Percentiles rank a stretch among this genome's conserved stretches.
phyloP scores from a whole-genome alignment of 2,797 vertebrate genomes.

The Tarsius wallacei region DNA sequence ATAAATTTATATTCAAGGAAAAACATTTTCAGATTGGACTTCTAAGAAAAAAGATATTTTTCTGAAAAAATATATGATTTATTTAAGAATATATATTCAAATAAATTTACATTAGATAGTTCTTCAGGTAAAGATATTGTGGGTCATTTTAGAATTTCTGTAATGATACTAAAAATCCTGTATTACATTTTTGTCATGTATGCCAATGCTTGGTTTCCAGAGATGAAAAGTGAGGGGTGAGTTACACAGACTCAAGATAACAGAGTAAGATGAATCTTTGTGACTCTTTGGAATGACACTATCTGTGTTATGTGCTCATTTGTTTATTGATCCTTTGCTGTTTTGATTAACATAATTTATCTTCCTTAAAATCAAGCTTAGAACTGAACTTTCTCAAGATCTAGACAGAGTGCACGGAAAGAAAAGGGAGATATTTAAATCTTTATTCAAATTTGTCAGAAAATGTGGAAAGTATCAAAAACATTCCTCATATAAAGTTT shows the following conservation, averaged over 20 bases:
- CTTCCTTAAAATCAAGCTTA: constrained; percentile 69
- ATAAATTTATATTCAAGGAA: constrained; percentile 24
- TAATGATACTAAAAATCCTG: background rate
- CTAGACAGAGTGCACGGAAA: background rate
- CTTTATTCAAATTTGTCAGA: constrained; percentile 29
- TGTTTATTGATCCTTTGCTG: constrained; percentile 75
- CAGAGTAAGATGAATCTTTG: constrained; percentile 35
- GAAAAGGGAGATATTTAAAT: background rate
- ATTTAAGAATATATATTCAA: background rate
- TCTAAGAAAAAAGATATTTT: background rate
- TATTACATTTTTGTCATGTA: background rate
- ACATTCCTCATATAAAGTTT: constrained; percentile 48
- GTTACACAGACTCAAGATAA: background rate
- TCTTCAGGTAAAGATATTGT: background rate
- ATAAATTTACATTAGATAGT: background rate
- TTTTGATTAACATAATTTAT: constrained; percentile 72
- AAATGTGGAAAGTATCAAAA: constrained; percentile 14
- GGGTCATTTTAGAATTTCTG: background rate
- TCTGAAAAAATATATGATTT: background rate
- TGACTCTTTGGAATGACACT: constrained; percentile 51
- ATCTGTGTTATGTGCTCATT: constrained; percentile 23
- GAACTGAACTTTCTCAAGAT: constrained; percentile 50
- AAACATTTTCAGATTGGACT: background rate
- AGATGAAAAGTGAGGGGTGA: background rate
- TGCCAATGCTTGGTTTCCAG: background rate